phyloP scores from a whole-genome alignment of 2,888 invertebrate species.

The Drosophila helvetica region DNA sequence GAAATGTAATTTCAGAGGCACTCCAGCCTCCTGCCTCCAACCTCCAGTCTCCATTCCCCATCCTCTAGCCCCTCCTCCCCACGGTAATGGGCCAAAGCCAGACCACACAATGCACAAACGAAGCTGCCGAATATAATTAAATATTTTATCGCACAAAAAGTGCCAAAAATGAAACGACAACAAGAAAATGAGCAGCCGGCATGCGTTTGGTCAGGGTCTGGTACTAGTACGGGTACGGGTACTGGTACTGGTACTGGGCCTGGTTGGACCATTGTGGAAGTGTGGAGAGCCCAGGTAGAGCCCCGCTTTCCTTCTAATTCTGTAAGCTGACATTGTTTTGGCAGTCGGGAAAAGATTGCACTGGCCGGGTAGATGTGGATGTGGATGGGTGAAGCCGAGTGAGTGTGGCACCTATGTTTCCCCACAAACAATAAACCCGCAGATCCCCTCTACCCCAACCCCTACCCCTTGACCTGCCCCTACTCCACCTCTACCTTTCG shows the following conservation, averaged over 20 bases:
- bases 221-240: conserved; percentile 4
- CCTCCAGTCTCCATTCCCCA: not conserved
- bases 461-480: too few relatives aligned
- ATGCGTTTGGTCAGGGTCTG: conserved; percentile 63
- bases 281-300: conserved; percentile 52
- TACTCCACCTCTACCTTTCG: conserved; percentile 31
- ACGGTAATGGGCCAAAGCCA: conserved; percentile 50
- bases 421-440: conserved; percentile 75
- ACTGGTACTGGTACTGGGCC: conserved; percentile 2
- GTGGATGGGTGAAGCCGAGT: not conserved
- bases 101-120: conserved; percentile 69
- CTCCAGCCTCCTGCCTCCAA: conserved; percentile 13
- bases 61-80: conserved; percentile 10
- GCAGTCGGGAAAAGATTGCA: conserved; percentile 24
- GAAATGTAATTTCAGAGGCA: conserved; percentile 51
- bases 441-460: conserved; percentile 43
- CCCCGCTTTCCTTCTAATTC: conserved; percentile 58
- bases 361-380: not conserved
- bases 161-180: conserved; percentile 77
- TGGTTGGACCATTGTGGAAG: conserved; percentile 10
- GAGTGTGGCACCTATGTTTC: conserved; percentile 65
- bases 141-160: conserved; percentile 78
- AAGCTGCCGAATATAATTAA: conserved; percentile 78
- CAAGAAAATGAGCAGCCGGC: conserved; percentile 72
- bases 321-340: conserved; percentile 75